Conservation (phyloP, 2,888 invertebrate genomes). For the Platycnemis pennipes region DNA sequence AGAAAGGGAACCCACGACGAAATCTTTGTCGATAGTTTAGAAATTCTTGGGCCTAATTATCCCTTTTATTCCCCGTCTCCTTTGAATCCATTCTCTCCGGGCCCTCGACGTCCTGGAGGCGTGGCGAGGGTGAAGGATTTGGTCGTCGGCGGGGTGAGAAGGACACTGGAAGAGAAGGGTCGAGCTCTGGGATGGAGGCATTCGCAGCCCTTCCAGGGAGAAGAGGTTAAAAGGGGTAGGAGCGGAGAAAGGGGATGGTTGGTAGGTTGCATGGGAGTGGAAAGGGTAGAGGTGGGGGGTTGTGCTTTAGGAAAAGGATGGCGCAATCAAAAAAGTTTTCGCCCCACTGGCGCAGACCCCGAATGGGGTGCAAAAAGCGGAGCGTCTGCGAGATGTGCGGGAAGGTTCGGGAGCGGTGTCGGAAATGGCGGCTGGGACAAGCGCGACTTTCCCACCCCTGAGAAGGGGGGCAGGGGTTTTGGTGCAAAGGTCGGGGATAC, state of each 20-base stretch:
- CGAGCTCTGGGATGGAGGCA: not conserved
- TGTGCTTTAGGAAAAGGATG: not conserved
- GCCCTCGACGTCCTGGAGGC: no score
- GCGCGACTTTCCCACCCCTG: no score
- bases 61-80: no score
- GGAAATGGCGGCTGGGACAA: not conserved
- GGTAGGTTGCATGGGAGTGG: no score
- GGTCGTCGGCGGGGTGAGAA: not conserved
- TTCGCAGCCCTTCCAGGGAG: not conserved
- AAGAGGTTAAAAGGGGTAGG: not conserved
- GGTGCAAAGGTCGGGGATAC: not conserved
- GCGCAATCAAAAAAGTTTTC: constrained; percentile 36
- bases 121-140: not conserved
- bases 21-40: no score
- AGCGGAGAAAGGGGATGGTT: not conserved
- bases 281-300: not conserved
- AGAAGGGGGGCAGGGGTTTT: not conserved
- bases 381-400: not conserved
- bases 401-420: not conserved
- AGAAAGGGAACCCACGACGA: no score
- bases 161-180: not conserved
- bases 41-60: no score
- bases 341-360: not conserved
- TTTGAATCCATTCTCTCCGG: no score
- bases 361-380: constrained; percentile 27